Percentiles rank a stretch among this genome's conserved stretches.
Evolutionary conservation across 2,113 vertebrate species (phyloP).

Genomic region (Gymnobelideus leadbeateri): DNA sequence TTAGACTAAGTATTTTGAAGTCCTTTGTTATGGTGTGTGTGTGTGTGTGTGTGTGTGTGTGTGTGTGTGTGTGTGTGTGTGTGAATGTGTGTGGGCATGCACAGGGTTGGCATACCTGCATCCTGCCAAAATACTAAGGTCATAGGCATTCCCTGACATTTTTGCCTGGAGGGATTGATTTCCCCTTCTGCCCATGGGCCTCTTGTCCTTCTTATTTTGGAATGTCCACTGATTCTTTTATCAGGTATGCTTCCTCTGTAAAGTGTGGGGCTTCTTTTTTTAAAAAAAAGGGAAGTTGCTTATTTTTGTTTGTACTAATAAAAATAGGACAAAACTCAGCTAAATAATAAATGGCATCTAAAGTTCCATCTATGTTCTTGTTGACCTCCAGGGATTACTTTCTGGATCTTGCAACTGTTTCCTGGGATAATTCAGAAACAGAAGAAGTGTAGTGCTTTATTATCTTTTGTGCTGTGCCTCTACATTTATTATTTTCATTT

Average conservation of each 20-base stretch:
- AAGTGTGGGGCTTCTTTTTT: background rate
- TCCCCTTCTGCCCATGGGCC: background rate
- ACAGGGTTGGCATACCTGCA: fast-evolving
- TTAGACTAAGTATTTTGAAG: background rate
- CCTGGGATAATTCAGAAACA: background rate
- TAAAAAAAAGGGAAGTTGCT: background rate
- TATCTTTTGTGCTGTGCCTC: background rate
- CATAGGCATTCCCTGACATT: background rate
- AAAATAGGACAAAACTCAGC: background rate
- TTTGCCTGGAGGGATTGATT: background rate
- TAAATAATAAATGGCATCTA: background rate
- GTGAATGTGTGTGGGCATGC: no score
- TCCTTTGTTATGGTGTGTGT: background rate
- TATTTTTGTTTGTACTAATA: background rate
- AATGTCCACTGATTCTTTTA: background rate
- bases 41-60: no score
- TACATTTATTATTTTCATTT: background rate
- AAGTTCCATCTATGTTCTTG: background rate
- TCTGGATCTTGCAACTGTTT: background rate
- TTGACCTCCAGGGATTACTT: background rate
- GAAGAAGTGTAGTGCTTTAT: background rate
- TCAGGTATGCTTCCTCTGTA: background rate
- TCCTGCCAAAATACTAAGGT: background rate
- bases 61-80: no score
- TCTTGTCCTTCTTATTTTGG: background rate